Conservation (phyloP, 2,797 vertebrate genomes). For the Micrastur ruficollis region DNA sequence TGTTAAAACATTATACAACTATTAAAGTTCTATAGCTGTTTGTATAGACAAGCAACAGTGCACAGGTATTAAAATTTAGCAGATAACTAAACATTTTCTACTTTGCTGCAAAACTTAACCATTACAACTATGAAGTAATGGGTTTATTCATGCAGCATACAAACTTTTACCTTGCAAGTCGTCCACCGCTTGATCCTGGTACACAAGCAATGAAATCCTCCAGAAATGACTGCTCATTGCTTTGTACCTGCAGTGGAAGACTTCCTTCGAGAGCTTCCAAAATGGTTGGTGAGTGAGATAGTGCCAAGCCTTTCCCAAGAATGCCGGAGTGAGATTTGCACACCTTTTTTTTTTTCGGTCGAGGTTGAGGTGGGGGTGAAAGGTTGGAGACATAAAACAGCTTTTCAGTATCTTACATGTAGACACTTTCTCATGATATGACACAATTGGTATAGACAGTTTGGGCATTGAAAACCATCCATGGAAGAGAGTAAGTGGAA, state of each 20-base stretch:
- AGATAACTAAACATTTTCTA: background rate
- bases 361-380: background rate
- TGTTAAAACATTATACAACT: background rate
- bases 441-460: background rate
- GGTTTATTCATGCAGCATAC: background rate
- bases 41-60: background rate
- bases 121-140: background rate
- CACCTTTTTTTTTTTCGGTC: constrained; percentile 75
- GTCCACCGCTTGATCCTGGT: constrained; percentile 93
- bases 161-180: constrained; percentile 87
- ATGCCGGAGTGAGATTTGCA: constrained; percentile 95
- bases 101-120: background rate
- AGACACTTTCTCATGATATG: background rate
- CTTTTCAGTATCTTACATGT: background rate
- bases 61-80: background rate
- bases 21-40: background rate
- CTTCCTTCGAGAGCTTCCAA: constrained; percentile 95
- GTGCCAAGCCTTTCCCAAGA: constrained; percentile 93
- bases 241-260: constrained; percentile 94
- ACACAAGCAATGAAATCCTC: constrained; percentile 98
- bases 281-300: constrained; percentile 96
- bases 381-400: background rate
- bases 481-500: background rate
- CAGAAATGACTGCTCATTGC: constrained; percentile 97
- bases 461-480: background rate